Base-by-base conservation (phyloP, 2,797 vertebrate species). In the Mycteria americana region DNA sequence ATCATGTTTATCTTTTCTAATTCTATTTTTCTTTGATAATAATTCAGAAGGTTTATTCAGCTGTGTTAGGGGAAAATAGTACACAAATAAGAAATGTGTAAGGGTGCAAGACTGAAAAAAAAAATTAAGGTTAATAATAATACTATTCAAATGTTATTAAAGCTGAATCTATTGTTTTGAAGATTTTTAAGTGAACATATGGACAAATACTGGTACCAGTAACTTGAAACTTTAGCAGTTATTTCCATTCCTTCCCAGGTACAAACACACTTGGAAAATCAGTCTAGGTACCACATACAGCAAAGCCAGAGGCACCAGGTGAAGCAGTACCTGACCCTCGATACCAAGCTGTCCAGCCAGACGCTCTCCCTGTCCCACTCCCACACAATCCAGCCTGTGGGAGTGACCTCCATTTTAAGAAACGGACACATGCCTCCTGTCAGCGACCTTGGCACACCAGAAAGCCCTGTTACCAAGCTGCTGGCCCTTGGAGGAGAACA, bases 241-340 rank as follows among this genome's bases (percentile, higher is more conserved):
- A 23, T 95, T 92, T 93, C 37, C 30, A 33, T 94, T 92, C 60
- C 76, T 95, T 92, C 51, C 13, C 94, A 99, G 99, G 99, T 99
- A 92, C 99, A 99, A 97, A 98, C 97, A 85, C 99, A 99, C 96
- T 97, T 99, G 97, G 99, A 99, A 97, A 99, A 98, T 95, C 98
- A 99, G 86, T 90, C 96, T 25, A 99, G 99, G 94, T 99, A 99
- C 95, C 99, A 99, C 68, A 97, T 99, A 75, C 99, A 99, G 76
- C 99, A 99, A 97, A 96, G 97, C 89, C 99, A 99, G 98, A 98
- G 98, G 82, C 98, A 99, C 95, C 99, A 99, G 97, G 98, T 99
- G 95, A 99, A 99, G 95, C 99, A 99, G 96, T 99, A 99, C 96
- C 96, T 99, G 97, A 98, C 99, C 7, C 98, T 99, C 30, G 99